Evolutionary conservation across 2,113 vertebrate species (phyloP).

Genomic region (Calyptomena viridis): DNA sequence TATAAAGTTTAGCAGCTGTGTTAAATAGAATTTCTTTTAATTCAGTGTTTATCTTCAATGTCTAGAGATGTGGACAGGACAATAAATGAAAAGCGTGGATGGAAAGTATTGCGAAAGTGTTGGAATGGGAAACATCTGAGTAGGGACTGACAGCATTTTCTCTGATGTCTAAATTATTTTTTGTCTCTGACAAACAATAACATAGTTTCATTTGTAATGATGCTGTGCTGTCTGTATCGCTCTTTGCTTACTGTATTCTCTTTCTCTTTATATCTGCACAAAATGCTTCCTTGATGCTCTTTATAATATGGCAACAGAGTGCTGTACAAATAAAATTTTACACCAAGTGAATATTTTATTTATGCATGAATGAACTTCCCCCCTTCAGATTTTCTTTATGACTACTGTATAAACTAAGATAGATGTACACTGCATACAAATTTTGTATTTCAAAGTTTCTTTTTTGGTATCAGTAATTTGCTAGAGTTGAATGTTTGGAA

Average conservation of each 20-base stretch:
- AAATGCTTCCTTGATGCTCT: neutral
- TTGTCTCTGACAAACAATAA: neutral
- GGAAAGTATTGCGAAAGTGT: neutral
- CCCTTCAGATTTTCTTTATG: neutral
- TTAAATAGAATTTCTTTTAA: neutral
- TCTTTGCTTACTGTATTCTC: neutral
- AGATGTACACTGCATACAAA: neutral
- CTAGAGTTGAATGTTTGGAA: neutral
- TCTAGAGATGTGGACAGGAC: neutral
- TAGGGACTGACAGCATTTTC: neutral
- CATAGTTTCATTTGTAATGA: neutral
- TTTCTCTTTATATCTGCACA: neutral
- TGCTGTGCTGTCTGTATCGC: neutral
- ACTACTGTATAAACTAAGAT: neutral
- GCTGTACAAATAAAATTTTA: neutral
- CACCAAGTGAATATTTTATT: neutral
- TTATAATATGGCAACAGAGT: neutral
- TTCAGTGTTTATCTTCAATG: neutral
- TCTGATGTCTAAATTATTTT: neutral
- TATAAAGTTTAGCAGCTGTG: neutral
- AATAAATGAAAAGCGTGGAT: neutral
- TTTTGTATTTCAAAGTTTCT: neutral
- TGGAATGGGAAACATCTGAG: neutral
- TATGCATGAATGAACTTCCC: neutral
- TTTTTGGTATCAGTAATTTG: neutral